These are phyloP conservation scores for Phengaris arion DNA, from an alignment of 2,888 invertebrate genomes.

Conservation along the genomic window DNA sequence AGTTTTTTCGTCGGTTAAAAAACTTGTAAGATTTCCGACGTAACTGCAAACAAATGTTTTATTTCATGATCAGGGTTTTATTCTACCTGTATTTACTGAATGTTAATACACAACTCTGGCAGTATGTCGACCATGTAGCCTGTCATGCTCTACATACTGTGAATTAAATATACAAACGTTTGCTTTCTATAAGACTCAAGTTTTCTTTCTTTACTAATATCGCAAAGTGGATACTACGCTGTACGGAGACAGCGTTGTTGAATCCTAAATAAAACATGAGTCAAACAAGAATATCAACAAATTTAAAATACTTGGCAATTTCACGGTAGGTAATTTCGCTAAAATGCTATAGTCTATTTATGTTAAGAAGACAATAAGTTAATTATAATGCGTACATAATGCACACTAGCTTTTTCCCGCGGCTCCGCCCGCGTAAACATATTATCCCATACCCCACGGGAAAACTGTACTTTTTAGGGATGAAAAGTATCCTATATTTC, in stretches of 20 bases:
- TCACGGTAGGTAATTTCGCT: constrained; percentile 4
- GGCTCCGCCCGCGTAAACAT: too few species aligned
- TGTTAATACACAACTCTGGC: not conserved
- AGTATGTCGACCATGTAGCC: not conserved
- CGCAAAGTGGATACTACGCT: not conserved
- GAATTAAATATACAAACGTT: constrained; percentile 2
- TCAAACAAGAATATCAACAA: not conserved
- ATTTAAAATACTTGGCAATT: constrained; percentile 11
- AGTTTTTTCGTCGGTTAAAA: too few species aligned
- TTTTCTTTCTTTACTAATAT: not conserved
- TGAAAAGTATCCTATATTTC: too few species aligned
- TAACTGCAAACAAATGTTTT: too few species aligned
- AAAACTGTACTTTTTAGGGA: too few species aligned
- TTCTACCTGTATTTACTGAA: too few species aligned
- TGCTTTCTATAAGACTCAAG: not conserved
- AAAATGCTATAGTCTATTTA: not conserved
- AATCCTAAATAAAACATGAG: constrained; percentile 14
- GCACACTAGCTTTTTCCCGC: too few species aligned
- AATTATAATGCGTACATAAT: too few species aligned
- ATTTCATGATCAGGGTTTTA: too few species aligned
- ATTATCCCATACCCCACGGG: too few species aligned
- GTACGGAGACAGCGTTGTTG: not conserved
- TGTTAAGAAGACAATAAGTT: too few species aligned
- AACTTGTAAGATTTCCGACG: too few species aligned
- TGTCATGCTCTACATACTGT: not conserved